Base-by-base conservation (phyloP, 1,140 invertebrate species). In the Scaptomyza pallida region DNA sequence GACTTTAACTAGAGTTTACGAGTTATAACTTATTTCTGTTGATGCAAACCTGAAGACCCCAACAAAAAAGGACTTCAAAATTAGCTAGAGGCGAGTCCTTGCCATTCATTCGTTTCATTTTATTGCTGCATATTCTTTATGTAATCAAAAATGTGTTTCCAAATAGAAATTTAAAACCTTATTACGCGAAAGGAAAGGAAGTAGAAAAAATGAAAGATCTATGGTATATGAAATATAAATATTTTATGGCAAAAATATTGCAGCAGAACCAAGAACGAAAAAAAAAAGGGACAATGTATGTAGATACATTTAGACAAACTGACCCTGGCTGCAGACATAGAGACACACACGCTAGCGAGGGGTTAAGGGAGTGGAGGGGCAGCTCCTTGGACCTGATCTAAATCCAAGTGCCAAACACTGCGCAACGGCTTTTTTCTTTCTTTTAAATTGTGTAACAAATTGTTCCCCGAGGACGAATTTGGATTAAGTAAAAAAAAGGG, bases 391-490 rank as follows among this genome's bases (percentile, higher is more conserved):
- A 72, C 61, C 40, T 74, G 59, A 52, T 57, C 80, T 63, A 88
- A 88, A 75, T 88, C 82, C 75, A 82, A 78, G 48, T 33, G 23
- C 60, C 23, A 59, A 35, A 51, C 51, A 74, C 60, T 16, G 60
- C 19, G 55, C 60, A 65, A 51, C 65, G 44, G 8, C 17, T 47
- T 47, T 35, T 64, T 57, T 37, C 33, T 72, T 78, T 78, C 67
- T 86, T 88, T 88, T 78, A 88, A 88, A 88, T 88, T 88, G 82
- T 88, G 82, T 88, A 88, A 88, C 82, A 88, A 88, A 88, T 88
- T 88, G 82, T 82, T 88, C 82, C 82, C 82, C 75, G 82, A 83
- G 82, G 82, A 88, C 78, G 82, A 88, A 88, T 88, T 88, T 88
- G 82, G 82, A 88, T 88, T 88, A 88, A 88, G 82, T 88, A 88